Base-by-base conservation (phyloP, 2,113 vertebrate genomes). In the Prunella himalayana region DNA sequence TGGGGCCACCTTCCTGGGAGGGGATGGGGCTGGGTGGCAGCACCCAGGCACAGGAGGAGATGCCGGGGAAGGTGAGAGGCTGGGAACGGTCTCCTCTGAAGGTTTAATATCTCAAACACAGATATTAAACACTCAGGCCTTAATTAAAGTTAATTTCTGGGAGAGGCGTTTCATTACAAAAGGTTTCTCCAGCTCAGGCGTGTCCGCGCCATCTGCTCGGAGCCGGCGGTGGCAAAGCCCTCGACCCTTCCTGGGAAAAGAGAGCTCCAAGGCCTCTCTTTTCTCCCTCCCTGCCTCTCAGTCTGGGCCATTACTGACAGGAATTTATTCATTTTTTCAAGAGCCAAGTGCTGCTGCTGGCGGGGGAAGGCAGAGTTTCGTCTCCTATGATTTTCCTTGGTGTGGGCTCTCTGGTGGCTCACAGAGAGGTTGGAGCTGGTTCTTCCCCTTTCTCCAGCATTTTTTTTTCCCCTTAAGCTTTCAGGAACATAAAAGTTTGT, bases 91-190 rank as follows among this genome's bases (percentile, higher is more conserved):
- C 39, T 81, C 54, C 3, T 1, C 72, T 75, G 85, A 92, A 78
- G 68, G 33, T 35, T 83, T 85, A 70, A 9, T n/a, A 42, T 39
- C 86, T 77, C 66, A 59, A 83, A 86, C 51, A 86, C 44, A 94
- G 94, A 90, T 85, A 94, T 96, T 88, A 96, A 91, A 71, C 0
- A 0, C 42, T 81, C 17, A 11, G 7, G 61, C 86, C 85, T 90
- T 90, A 95, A 97, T 96, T 95, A 92, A 91, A 94, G 83, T 88
- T 95, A 92, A 97, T 96, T 97, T 97, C 76, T 93, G 87, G 87
- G 84, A 94, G 91, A 96, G 56, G 86, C 35, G 0, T 90, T 95
- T 95, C 85, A 91, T 94, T 84, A 84, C 56, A 42, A 41, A 87
- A 88, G 82, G 56, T 91, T 90, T 90, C 83, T 91, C 77, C 87